Base-by-base conservation (phyloP, 2,113 vertebrate species). In the Pygoscelis adeliae region DNA sequence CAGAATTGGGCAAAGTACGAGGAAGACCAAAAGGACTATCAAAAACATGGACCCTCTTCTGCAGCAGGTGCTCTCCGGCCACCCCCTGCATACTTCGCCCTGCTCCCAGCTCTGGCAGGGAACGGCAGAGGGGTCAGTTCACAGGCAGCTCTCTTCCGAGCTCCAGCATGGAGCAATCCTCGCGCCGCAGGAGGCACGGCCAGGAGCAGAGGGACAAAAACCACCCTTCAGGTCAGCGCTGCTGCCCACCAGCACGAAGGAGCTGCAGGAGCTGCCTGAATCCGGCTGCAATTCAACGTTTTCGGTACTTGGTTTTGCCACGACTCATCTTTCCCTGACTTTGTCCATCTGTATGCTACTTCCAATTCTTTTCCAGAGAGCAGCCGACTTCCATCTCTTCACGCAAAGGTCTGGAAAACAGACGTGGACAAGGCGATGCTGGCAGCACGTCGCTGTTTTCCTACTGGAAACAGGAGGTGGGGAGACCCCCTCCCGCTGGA, bases 11-110 rank as follows among this genome's bases (percentile, higher is more conserved):
- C 36, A n/a, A 59, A 59, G 18, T 16, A 42, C 1, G 0, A 50
- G n/a, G 30, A 52, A 71, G 36, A 34, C 23, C 36, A 30, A 62
- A 83, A 63, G 47, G 10, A 46, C 1, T 3, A 25, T 46, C 8
- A 26, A 63, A 63, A 55, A 9, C 26, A 16, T 2, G 16, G 36
- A 23, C 13, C 14, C 18, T 14, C 15, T 42, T 42, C 55, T n/a
- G 55, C 23, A 61, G 20, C 30, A 32, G 5, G 46, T 36, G 19
- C 19, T 83, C 55, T 23, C 36, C 4, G 6, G 55, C 67, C 36
- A 23, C 7, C 18, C 14, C 11, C 18, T 40, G 53, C 5, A 0
- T 34, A 22, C 15, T 61, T n/a, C 27, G 30, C 23, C 2, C 0
- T 4, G 80, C 22, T 40, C 44, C 36, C 66, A 34, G n/a, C 29